These are phyloP conservation scores for Pycnomerus fuliginosus DNA, from an alignment of 2,888 invertebrate genomes.

Conservation along the genomic window DNA sequence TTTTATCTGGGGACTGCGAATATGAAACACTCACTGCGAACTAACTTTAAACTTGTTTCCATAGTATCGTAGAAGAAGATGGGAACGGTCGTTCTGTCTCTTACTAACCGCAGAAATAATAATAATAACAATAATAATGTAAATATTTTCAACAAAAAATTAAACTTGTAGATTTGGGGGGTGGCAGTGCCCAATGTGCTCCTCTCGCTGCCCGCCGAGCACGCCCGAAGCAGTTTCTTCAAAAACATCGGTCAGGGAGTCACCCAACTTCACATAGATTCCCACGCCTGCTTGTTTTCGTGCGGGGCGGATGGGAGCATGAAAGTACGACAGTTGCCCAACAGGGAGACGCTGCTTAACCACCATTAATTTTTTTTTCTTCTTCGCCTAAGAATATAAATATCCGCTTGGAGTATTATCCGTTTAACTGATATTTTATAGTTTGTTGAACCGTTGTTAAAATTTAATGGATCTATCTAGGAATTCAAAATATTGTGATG, in stretches of 20 bases:
- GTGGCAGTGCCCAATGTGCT: slow-evolving; percentile 83
- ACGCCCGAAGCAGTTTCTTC: slow-evolving; percentile 94
- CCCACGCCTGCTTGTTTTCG: slow-evolving; percentile 87
- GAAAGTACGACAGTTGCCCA: slow-evolving; percentile 92
- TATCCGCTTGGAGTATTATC: background rate
- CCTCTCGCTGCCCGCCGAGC: slow-evolving; percentile 89
- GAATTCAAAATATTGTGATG: too few species aligned
- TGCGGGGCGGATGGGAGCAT: slow-evolving; percentile 99
- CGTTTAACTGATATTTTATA: slow-evolving; percentile 3
- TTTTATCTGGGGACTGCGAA: too few species aligned
- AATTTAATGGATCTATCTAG: background rate
- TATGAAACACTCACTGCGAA: too few species aligned
- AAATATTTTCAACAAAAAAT: background rate
- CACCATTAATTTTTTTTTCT: slow-evolving; percentile 11
- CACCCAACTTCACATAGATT: slow-evolving; percentile 91
- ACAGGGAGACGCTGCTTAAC: slow-evolving; percentile 59
- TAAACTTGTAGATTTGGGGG: slow-evolving; percentile 80
- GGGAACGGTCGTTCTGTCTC: too few species aligned
- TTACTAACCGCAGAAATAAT: too few species aligned
- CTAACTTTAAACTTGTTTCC: too few species aligned
- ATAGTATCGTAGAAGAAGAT: too few species aligned
- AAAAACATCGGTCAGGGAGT: slow-evolving; percentile 97
- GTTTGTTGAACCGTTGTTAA: slow-evolving; percentile 1
- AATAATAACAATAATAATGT: too few species aligned
- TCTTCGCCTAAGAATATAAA: slow-evolving; percentile 6